phyloP scores from a whole-genome alignment of 2,113 vertebrate species.

The Cyrtonyx montezumae region DNA sequence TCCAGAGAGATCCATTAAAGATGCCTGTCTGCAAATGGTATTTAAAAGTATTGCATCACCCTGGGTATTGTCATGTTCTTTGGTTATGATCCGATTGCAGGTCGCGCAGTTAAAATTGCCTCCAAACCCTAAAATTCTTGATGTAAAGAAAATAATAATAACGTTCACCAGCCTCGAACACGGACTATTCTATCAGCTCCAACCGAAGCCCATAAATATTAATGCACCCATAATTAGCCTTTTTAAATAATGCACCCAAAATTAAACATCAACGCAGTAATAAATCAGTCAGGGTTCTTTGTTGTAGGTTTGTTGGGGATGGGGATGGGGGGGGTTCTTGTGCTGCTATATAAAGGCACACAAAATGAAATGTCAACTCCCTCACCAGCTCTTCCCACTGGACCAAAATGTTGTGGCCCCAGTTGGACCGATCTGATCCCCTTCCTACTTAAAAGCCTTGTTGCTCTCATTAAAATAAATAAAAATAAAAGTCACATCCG shows the following conservation, averaged over 20 bases:
- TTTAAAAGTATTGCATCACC: constrained; percentile 69
- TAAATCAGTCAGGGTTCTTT: constrained; percentile 73
- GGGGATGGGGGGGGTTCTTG: not conserved
- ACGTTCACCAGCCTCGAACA: constrained; percentile 58
- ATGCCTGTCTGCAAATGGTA: constrained; percentile 48
- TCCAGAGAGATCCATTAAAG: constrained; percentile 68
- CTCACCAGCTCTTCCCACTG: not conserved
- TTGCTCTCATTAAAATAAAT: not conserved
- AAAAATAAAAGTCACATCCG: constrained; percentile 52
- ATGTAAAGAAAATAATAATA: constrained; percentile 48
- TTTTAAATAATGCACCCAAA: constrained; percentile 77
- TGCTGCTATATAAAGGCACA: constrained; percentile 11
- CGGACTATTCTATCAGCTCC: constrained; percentile 68
- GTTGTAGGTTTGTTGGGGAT: constrained; percentile 20
- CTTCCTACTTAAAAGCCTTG: constrained; percentile 37
- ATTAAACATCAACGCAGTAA: constrained; percentile 73
- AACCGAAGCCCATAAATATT: constrained; percentile 71
- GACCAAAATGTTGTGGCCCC: not conserved
- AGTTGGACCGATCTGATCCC: not conserved
- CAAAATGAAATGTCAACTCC: constrained; percentile 54
- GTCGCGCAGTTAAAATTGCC: constrained; percentile 46
- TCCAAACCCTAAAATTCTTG: constrained; percentile 48
- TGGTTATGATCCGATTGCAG: constrained; percentile 35
- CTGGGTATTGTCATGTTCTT: constrained; percentile 45
- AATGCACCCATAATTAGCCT: constrained; percentile 74